Conservation (phyloP, 92 coral and sea anemone genomes). For the Scolanthus callimorphus region DNA sequence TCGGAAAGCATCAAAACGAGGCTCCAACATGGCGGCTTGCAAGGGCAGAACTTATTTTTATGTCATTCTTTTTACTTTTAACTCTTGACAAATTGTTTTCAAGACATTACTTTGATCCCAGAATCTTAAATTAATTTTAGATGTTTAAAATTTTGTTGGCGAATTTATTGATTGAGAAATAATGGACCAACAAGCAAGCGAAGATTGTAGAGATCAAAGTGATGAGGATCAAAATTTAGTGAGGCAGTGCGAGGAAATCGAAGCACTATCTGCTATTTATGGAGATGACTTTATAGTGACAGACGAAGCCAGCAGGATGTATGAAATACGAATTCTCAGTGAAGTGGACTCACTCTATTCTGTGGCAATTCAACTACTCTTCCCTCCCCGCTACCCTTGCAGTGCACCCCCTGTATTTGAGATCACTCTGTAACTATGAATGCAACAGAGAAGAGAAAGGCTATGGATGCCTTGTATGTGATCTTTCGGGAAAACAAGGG, state of each 20-base stretch:
- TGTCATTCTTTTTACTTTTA: too few species aligned
- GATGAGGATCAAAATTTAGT: conserved; percentile 33
- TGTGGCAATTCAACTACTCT: conserved; percentile 55
- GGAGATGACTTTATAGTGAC: conserved; percentile 77
- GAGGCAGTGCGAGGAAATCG: conserved; percentile 79
- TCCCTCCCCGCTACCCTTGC: conserved; percentile 79
- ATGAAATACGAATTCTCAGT: conserved; percentile 63
- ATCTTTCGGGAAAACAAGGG: conserved; percentile 65
- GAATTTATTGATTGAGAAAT: too few species aligned
- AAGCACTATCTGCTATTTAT: conserved; percentile 86
- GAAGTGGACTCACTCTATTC: conserved; percentile 69
- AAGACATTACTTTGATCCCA: too few species aligned
- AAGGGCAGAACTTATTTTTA: too few species aligned
- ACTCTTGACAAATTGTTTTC: too few species aligned
- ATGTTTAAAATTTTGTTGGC: too few species aligned
- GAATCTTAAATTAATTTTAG: too few species aligned
- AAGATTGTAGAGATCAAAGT: neutral
- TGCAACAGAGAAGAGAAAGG: conserved; percentile 55
- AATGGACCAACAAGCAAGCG: conserved; percentile 16
- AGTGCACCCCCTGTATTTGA: conserved; percentile 79
- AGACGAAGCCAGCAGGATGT: conserved; percentile 67
- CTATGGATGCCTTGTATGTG: conserved; percentile 38
- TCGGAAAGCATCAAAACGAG: too few species aligned
- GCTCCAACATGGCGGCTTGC: too few species aligned
- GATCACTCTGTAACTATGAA: conserved; percentile 70